Evolutionary conservation across 2,888 invertebrate genomes (phyloP), one percentile per base, ranked within the genome.

Genomic region (Nomada fabriciana): DNA sequence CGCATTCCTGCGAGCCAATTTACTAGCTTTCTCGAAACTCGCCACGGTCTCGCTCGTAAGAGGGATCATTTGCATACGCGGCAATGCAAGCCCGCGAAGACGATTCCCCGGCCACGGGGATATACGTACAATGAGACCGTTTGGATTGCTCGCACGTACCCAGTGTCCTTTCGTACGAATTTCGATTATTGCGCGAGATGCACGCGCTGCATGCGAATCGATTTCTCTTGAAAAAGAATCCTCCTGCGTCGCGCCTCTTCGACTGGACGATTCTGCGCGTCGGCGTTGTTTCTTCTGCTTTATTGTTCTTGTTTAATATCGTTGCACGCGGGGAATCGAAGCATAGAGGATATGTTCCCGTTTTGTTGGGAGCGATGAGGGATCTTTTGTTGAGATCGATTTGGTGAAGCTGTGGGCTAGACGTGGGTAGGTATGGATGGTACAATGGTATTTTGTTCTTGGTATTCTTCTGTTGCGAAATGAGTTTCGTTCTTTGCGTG

Each of bases 11-110:
- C 80, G 76, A 86, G 88, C 87, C 91, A 91, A 92, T 92, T 92
- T 91, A 92, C 89, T 91, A 91, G 92, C 92, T 92, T 92, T 92
- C 92, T 91, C 92, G 88, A 88, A 36, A 91, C 88, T 86, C 86
- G 76, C 77, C 80, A 81, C 75, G 77, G 85, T 79, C 78, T 74
- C 55, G 64, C 79, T 72, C 76, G 86, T 76, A 80, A 76, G 72
- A 73, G 76, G 70, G 77, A 82, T 80, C 82, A 84, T 88, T 88
- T 88, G 83, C 88, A 88, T 88, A 89, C 68, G 78, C 76, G 67
- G 69, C 63, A 55, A 75, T 68, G 68, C 63, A 57, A 57, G 68
- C 50, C 61, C 42, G 60, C 64, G 53, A 76, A 67, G 64, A 67
- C 70, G 80, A 80, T 72, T 73, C 72, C 53, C 57, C 61, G 36